Evolutionary conservation across 2,888 invertebrate genomes (phyloP), one percentile per base, ranked within the genome.

Genomic region (Heliconius cydno): DNA sequence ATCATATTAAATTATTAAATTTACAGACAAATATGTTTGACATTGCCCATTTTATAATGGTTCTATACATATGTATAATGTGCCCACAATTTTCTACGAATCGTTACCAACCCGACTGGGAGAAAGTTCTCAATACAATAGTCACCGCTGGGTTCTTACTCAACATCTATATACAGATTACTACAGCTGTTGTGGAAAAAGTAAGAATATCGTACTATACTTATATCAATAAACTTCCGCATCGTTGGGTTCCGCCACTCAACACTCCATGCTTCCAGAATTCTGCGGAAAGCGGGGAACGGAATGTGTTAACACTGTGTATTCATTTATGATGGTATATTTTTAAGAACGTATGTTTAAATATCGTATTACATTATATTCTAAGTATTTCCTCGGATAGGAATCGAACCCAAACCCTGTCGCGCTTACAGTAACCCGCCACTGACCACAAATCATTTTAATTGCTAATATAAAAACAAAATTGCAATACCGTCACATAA

Each of bases 121-220:
- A 93, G 77, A 88, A 83, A 57, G 90, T 92, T 2, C 71, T 93
- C 34, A 88, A 86, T 25, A 89, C 90, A 2, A 88, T 95, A 5
- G 88, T 95, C 6, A 89, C 91, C 30, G 83, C 91, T 2, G 91
- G 92, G 5, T 87, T 95, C 73, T 73, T 95, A 34, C 81, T 95
- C 0, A 95, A 96, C 80, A 89, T 96, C 70, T 94, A 94, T 82
- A 84, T 94, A 79, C 94, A 95, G 82, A 89, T 95, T 12, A 95
- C 94, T 22, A 95, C 95, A 3, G 94, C 95, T 81, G 92, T 94
- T 78, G 86, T 90, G 81, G 87, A 90, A n/a, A 94, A 94, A 88
- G 94, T 94, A 82, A 72, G 79, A 41, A 60, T 67, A 41, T 75
- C 34, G 12, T 41, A 41, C 3, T 25, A 38, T 72, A 73, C 57